Evolutionary conservation across 1,140 invertebrate species (phyloP).

Genomic region (Diachasmimorpha longicaudata): DNA sequence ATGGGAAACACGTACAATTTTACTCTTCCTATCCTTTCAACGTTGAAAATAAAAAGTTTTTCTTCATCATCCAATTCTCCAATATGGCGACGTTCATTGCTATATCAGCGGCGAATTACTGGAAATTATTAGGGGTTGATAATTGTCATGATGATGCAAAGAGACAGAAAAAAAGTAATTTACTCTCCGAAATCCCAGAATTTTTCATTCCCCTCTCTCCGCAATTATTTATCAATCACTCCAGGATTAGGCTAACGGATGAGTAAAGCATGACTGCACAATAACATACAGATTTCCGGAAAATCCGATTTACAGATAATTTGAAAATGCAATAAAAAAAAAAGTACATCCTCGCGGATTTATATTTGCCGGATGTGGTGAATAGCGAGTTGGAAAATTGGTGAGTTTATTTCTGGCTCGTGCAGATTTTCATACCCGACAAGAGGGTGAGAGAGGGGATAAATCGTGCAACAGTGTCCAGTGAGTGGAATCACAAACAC

Average conservation of each 20-base stretch:
- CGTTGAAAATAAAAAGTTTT: background rate
- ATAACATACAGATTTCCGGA: background rate
- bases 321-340: conserved; percentile 13
- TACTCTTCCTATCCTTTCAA: conserved; percentile 16
- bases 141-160: too few species aligned
- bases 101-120: too few species aligned
- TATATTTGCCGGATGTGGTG: conserved; percentile 18
- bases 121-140: too few species aligned
- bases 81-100: too few species aligned
- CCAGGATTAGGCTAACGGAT: background rate
- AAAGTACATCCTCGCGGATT: conserved; percentile 9
- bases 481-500: conserved; percentile 12
- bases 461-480: conserved; percentile 21
- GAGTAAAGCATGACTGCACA: background rate
- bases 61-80: background rate
- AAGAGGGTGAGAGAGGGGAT: background rate
- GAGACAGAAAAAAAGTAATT: too few species aligned
- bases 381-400: conserved; percentile 23
- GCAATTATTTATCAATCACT: background rate
- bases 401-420: conserved; percentile 23
- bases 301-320: background rate
- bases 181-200: background rate
- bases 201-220: background rate
- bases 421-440: conserved; percentile 12
- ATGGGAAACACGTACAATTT: conserved; percentile 22